Conservation (phyloP, 2,113 vertebrate species). For the Pycnonotus jocosus region DNA sequence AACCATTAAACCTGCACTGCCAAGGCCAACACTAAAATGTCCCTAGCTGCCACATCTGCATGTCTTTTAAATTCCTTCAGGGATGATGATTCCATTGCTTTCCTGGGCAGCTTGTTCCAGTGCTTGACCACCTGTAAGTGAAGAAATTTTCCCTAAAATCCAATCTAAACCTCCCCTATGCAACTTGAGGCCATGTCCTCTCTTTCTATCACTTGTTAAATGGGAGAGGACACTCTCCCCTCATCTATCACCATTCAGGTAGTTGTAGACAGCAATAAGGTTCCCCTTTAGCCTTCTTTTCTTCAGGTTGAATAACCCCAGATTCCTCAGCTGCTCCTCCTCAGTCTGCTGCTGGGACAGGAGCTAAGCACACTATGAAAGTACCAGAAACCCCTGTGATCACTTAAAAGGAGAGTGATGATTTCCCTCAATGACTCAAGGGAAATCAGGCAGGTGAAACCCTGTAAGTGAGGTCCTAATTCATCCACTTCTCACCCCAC, state of each 20-base stretch:
- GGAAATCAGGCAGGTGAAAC: not conserved
- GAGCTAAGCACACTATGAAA: not conserved
- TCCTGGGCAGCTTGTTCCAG: not conserved
- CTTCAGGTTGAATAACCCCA: not conserved
- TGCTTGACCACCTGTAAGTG: rapidly evolving
- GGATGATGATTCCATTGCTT: not conserved
- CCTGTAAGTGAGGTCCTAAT: not conserved
- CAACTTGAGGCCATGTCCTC: not conserved
- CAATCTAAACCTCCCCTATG: not conserved
- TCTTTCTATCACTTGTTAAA: not conserved
- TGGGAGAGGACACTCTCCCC: not conserved
- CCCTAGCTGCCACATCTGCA: not conserved
- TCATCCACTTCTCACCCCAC: not conserved
- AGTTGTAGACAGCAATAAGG: not conserved
- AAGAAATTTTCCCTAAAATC: not conserved
- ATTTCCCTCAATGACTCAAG: not conserved
- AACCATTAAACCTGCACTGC: not conserved
- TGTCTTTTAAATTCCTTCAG: not conserved
- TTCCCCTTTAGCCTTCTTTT: not conserved
- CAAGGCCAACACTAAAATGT: not conserved
- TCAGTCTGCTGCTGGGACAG: not conserved
- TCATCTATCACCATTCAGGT: rapidly evolving
- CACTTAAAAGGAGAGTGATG: not conserved
- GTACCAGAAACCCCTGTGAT: not conserved
- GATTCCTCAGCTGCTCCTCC: not conserved